These are phyloP conservation scores for Pseudocheirus occidentalis DNA, from an alignment of 2,797 vertebrate genomes.

Conservation along the genomic window DNA sequence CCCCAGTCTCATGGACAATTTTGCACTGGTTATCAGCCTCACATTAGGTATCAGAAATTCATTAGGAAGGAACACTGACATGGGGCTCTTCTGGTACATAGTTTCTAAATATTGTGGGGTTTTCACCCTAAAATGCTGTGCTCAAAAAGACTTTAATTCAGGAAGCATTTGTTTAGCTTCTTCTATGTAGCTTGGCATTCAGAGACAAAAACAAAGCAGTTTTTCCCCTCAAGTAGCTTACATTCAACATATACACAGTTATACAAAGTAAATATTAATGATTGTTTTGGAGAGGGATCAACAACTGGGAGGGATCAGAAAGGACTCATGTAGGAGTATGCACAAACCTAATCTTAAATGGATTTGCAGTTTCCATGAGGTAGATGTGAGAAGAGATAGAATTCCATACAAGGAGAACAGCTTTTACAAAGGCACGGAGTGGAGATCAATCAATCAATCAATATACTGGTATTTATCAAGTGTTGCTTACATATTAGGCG, in stretches of 20 bases:
- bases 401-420: neutral
- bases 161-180: neutral
- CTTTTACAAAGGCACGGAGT: neutral
- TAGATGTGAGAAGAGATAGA: neutral
- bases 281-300: neutral
- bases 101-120: neutral
- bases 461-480: neutral
- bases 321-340: neutral
- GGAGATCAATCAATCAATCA: neutral
- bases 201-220: neutral
- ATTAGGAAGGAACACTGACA: neutral
- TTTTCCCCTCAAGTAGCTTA: neutral
- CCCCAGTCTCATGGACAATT: neutral
- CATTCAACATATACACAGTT: neutral
- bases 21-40: neutral
- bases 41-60: neutral
- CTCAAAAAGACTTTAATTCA: neutral
- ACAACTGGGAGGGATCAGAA: neutral
- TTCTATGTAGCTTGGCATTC: neutral
- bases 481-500: neutral
- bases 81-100: too few species aligned
- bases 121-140: neutral
- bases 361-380: neutral
- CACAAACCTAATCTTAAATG: neutral
- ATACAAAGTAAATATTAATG: neutral